A percentile compares a stretch with the other conserved stretches of the same genome.
These are phyloP conservation scores for Chelonus formosanus DNA, from an alignment of 2,888 invertebrate genomes.

Conservation along the genomic window DNA sequence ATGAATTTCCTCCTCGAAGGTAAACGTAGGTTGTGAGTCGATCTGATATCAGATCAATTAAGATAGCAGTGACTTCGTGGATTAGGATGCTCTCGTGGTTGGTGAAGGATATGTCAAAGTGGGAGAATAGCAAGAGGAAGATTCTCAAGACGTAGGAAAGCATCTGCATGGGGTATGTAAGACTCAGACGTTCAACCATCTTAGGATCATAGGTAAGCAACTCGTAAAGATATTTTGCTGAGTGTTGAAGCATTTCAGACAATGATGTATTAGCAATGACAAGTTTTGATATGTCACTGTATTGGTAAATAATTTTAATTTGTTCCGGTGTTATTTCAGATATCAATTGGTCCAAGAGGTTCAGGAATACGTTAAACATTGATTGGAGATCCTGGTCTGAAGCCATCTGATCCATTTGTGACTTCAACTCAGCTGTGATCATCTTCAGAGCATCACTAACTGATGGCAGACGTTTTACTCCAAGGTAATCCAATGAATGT, in stretches of 20 bases:
- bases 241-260: background rate
- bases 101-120: background rate
- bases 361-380: background rate
- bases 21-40: constrained; percentile 5
- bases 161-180: constrained; percentile 8
- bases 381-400: background rate
- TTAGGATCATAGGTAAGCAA: background rate
- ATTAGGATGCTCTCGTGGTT: background rate
- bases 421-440: background rate
- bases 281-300: background rate
- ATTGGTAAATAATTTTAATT: constrained; percentile 3
- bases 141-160: constrained; percentile 5
- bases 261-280: background rate
- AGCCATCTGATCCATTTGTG: background rate
- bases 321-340: constrained; percentile 1
- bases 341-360: background rate
- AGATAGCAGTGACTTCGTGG: constrained; percentile 2
- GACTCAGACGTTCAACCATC: background rate
- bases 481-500: background rate
- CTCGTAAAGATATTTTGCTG: background rate
- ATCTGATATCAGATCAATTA: constrained; percentile 3
- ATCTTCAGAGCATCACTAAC: background rate
- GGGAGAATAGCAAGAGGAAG: background rate
- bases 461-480: background rate
- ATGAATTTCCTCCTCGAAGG: background rate